A percentile compares a stretch with the other conserved stretches of the same genome.
Conservation (phyloP, 2,888 invertebrate species). For the Cerastis leucographa region DNA sequence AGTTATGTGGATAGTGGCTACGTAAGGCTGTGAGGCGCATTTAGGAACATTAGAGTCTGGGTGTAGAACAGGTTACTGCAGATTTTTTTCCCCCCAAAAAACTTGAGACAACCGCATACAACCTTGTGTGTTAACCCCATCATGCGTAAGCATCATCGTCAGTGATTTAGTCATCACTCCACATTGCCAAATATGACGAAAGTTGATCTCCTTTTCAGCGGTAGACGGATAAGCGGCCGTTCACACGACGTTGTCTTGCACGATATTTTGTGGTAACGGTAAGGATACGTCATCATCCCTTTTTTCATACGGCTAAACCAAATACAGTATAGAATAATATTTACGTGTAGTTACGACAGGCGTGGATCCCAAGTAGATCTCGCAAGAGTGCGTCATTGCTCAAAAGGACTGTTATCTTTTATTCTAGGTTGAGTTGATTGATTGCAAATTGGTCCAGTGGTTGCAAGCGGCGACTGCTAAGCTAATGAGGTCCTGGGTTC, state of each 20-base stretch:
- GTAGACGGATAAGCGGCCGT: not conserved
- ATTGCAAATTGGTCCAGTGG: not conserved
- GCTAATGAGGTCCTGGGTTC: not conserved
- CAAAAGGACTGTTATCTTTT: not conserved
- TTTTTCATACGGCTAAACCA: not conserved
- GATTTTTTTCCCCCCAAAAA: not conserved
- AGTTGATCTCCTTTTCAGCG: not conserved
- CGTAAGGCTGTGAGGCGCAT: not conserved
- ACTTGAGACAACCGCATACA: not conserved
- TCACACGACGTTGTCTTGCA: not conserved
- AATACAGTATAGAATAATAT: not conserved
- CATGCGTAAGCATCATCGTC: not conserved
- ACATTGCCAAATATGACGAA: not conserved
- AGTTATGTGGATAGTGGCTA: not conserved
- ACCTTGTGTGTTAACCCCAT: not conserved
- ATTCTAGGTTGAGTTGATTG: slow-evolving; percentile 2
- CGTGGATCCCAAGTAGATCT: not conserved
- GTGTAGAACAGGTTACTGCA: not conserved
- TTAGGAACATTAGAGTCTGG: not conserved
- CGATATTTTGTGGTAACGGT: not conserved
- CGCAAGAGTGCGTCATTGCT: no score
- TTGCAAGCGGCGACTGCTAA: not conserved
- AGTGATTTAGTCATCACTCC: not conserved
- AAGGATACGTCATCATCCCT: not conserved
- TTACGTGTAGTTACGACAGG: not conserved